phyloP scores from a whole-genome alignment of 1,140 invertebrate species.

The Sarcophaga bullata region DNA sequence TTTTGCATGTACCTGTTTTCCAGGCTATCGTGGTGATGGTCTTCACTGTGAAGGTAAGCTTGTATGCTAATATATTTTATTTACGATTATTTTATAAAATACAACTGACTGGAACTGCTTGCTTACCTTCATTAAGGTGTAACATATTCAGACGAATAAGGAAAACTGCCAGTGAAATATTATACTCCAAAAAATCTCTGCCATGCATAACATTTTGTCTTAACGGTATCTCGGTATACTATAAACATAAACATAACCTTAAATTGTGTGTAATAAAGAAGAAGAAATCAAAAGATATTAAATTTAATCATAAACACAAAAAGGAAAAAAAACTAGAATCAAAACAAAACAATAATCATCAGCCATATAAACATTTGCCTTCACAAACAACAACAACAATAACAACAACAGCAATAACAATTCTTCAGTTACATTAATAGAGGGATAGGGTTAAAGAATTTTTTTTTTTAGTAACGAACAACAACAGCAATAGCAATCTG shows the following conservation, averaged over 20 bases:
- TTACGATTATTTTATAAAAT: slow-evolving; percentile 44
- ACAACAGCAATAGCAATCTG: no score
- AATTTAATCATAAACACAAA: background rate
- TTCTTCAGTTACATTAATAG: no score
- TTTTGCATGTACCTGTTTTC: slow-evolving; percentile 95
- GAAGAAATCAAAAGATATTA: no score
- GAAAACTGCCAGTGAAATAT: slow-evolving; percentile 23
- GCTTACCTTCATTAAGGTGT: background rate
- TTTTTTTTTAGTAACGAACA: no score
- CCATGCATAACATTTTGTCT: slow-evolving; percentile 35
- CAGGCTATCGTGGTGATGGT: slow-evolving; percentile 93
- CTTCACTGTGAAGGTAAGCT: slow-evolving; percentile 90
- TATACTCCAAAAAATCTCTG: slow-evolving; percentile 29
- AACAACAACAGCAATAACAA: no score
- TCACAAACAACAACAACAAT: no score
- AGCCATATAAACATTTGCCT: slow-evolving; percentile 8
- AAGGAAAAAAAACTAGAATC: background rate
- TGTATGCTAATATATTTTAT: slow-evolving; percentile 44
- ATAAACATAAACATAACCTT: slow-evolving; percentile 17
- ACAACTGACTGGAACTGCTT: slow-evolving; percentile 35
- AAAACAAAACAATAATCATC: slow-evolving; percentile 25
- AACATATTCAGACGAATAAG: background rate
- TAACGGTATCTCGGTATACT: slow-evolving; percentile 9
- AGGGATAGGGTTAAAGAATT: no score
- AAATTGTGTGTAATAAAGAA: background rate